Evolutionary conservation across 1,140 invertebrate genomes (phyloP).

Genomic region (Brachionus angularis): DNA sequence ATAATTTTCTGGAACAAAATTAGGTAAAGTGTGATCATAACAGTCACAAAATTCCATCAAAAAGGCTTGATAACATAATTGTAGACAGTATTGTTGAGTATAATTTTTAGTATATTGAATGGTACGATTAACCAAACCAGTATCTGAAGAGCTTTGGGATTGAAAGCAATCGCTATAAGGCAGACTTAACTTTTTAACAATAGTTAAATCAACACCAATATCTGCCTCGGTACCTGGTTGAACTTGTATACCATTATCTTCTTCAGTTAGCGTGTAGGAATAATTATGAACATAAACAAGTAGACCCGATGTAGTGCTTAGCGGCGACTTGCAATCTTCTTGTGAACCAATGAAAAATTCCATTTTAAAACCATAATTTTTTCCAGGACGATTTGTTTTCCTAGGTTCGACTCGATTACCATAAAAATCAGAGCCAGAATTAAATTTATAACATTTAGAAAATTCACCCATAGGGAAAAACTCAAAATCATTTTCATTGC

Average conservation of each 20-base stretch:
- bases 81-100: constrained; percentile 35
- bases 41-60: constrained; percentile 32
- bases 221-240: constrained; percentile 12
- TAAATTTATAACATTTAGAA: constrained; percentile 22
- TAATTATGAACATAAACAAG: constrained; percentile 11
- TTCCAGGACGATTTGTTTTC: background rate
- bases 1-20: background rate
- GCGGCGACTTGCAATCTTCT: background rate
- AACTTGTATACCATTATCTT: constrained; percentile 8
- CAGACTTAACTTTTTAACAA: background rate
- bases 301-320: constrained; percentile 3
- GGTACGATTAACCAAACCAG: background rate
- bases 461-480: constrained; percentile 18
- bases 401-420: background rate
- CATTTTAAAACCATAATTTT: constrained; percentile 13
- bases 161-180: constrained; percentile 19
- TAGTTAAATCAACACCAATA: background rate
- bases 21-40: background rate
- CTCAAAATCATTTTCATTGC: background rate
- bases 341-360: background rate
- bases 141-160: background rate
- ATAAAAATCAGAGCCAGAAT: background rate
- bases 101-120: background rate
- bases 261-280: constrained; percentile 24
- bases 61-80: constrained; percentile 33